Evolutionary conservation across 2,113 vertebrate species (phyloP).

Genomic region (Motacilla alba): DNA sequence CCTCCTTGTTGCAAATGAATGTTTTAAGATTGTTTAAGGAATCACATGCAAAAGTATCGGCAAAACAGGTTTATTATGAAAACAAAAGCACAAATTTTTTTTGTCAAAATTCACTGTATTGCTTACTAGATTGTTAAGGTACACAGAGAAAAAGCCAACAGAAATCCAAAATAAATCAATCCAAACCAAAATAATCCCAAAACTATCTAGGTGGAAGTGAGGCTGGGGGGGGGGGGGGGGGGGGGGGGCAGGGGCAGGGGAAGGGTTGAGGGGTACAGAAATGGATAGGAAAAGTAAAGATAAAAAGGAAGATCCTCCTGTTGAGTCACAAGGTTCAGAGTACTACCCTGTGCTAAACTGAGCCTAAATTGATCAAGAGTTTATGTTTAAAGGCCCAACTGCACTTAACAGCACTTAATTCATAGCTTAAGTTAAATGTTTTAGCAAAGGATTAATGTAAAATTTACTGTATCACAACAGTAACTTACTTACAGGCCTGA

Average conservation of each 20-base stretch:
- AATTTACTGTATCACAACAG: not conserved
- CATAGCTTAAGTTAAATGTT: not conserved
- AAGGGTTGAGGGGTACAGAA: not conserved
- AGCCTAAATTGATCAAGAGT: no score
- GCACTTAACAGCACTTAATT: not conserved
- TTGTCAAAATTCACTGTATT: not conserved
- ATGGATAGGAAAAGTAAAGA: not conserved
- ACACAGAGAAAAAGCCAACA: not conserved
- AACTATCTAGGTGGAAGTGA: not conserved
- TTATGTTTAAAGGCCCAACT: not conserved
- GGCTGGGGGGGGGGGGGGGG: rapidly evolving
- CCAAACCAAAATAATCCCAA: not conserved
- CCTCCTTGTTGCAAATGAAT: rapidly evolving
- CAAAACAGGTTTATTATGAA: not conserved
- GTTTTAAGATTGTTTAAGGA: not conserved
- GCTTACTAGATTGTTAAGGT: not conserved
- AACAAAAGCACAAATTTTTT: not conserved
- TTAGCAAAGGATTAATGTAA: not conserved
- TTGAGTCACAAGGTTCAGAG: not conserved
- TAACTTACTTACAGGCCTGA: not conserved
- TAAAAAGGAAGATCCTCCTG: not conserved
- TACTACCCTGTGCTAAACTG: not conserved
- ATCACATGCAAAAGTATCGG: rapidly evolving
- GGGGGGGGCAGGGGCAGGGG: no score
- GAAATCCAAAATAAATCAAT: not conserved